phyloP scores from a whole-genome alignment of 2,797 vertebrate genomes.

The Eulemur coronatus region DNA sequence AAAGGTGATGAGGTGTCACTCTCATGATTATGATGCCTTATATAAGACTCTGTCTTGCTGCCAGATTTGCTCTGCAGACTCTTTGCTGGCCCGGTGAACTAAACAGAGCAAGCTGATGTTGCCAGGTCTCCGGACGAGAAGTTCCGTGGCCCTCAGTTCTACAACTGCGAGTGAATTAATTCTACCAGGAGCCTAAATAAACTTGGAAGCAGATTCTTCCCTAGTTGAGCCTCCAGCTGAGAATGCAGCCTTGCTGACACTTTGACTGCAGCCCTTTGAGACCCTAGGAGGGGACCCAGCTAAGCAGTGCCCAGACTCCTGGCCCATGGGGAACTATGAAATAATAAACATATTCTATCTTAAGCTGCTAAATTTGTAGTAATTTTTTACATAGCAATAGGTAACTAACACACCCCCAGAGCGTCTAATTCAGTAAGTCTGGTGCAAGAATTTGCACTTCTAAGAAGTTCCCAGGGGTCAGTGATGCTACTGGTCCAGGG shows the following conservation, averaged over 20 bases:
- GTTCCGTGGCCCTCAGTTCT: background rate
- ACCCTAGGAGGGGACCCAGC: background rate
- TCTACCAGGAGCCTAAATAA: background rate
- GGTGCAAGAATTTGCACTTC: background rate
- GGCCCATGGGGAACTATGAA: background rate
- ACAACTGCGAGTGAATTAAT: background rate
- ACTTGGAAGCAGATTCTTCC: background rate
- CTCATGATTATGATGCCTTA: background rate
- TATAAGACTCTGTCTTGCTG: background rate
- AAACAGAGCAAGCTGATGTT: background rate
- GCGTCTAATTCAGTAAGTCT: background rate
- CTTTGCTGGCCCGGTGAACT: background rate
- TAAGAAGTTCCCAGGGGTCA: background rate
- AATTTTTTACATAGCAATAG: background rate
- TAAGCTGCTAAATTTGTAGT: background rate
- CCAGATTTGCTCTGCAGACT: background rate
- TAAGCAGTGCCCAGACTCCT: background rate
- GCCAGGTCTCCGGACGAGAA: background rate
- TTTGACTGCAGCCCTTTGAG: background rate
- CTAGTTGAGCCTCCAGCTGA: background rate
- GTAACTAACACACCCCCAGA: background rate
- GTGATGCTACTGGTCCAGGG: background rate
- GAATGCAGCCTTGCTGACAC: background rate
- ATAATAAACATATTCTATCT: background rate
- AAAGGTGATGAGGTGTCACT: background rate